phyloP scores from a whole-genome alignment of 2,797 vertebrate genomes.

The Xenopus petersii region DNA sequence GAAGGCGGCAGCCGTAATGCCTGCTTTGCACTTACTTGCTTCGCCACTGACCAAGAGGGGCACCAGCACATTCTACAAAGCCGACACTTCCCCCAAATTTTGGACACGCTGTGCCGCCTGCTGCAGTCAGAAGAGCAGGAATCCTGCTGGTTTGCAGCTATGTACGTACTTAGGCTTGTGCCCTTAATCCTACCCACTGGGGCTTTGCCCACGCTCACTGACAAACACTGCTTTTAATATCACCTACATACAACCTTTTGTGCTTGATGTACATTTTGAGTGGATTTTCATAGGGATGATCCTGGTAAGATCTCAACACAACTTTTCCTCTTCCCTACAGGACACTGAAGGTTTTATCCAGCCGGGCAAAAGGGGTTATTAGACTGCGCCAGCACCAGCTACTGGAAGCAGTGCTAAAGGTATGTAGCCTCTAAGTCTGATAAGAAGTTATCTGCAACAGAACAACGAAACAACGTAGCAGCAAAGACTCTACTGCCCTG shows the following conservation, averaged over 20 bases:
- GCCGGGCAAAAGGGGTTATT: constrained; percentile 52
- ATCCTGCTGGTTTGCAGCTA: constrained; percentile 59
- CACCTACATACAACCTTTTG: too few species aligned
- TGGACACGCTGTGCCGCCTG: constrained; percentile 51
- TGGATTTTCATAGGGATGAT: background rate
- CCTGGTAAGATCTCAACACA: background rate
- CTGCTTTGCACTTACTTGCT: constrained; percentile 60
- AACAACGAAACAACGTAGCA: too few species aligned
- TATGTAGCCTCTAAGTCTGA: constrained; percentile 19
- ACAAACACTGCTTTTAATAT: too few species aligned
- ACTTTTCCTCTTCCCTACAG: constrained; percentile 29
- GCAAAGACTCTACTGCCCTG: too few species aligned
- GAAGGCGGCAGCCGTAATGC: constrained; percentile 54
- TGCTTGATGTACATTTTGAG: background rate
- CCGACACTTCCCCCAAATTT: constrained; percentile 44
- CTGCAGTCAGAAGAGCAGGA: constrained; percentile 55
- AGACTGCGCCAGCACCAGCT: constrained; percentile 48
- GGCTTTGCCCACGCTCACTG: too few species aligned
- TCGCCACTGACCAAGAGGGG: constrained; percentile 53
- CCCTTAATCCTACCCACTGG: too few species aligned
- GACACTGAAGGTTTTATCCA: constrained; percentile 53
- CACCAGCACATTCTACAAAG: constrained; percentile 54
- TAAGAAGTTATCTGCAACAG: too few species aligned
- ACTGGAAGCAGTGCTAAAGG: constrained; percentile 51
- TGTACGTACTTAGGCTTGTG: constrained; percentile 47